phyloP scores from a whole-genome alignment of 2,113 vertebrate species.

The Protobothrops flavoviridis region DNA sequence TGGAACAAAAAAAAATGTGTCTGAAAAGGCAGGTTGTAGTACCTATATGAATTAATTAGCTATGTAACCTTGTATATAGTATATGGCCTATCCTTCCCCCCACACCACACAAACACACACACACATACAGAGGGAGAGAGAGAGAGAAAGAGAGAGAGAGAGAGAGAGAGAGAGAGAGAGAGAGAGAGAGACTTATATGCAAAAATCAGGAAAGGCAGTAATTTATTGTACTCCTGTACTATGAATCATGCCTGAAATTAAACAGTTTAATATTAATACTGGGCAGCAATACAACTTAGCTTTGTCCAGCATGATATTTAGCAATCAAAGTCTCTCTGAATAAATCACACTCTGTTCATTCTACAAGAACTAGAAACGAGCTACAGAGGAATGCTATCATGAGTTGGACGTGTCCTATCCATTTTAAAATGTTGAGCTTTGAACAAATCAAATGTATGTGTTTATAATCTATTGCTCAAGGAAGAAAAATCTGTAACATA shows the following conservation, averaged over 20 bases:
- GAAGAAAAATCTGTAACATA: slow-evolving; percentile 42
- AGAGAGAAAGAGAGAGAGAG: neutral
- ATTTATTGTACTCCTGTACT: neutral
- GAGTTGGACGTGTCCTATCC: slow-evolving; percentile 23
- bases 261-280: slow-evolving; percentile 30
- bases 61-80: neutral
- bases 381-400: slow-evolving; percentile 44
- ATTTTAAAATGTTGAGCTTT: slow-evolving; percentile 36
- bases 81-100: neutral
- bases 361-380: slow-evolving; percentile 26
- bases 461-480: slow-evolving; percentile 31
- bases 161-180: neutral
- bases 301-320: slow-evolving; percentile 53
- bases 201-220: neutral
- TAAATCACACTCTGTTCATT: slow-evolving; percentile 37
- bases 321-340: slow-evolving; percentile 30
- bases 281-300: slow-evolving; percentile 28
- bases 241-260: slow-evolving; percentile 47
- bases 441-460: slow-evolving; percentile 23
- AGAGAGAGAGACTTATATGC: neutral
- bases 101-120: too few species aligned
- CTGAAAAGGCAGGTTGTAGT: neutral
- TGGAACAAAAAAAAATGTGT: neutral
- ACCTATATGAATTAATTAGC: neutral
- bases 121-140: too few species aligned